Evolutionary conservation across 2,888 invertebrate species (phyloP), one percentile per base, ranked within the genome.

Genomic region (Nowickia ferox): DNA sequence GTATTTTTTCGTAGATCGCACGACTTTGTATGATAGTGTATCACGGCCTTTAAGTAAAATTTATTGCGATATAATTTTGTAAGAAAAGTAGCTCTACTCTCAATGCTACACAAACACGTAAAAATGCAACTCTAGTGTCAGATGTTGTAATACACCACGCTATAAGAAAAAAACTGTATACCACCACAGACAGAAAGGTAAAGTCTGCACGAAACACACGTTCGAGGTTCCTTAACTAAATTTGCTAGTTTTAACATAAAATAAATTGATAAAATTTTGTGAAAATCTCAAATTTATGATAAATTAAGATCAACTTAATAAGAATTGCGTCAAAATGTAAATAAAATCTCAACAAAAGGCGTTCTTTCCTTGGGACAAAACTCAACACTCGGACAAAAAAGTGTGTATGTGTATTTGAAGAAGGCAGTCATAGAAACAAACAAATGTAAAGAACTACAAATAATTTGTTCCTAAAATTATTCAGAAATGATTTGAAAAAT

Each of bases 181-280:
- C 22, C 84, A 84, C 63, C 84, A 84, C 84, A 78, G 74, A 88
- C 87, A 84, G 61, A 71, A 88, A 88, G 87, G 87, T 89, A 84
- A 88, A 89, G 89, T 90, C 90, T 90, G 90, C 90, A 89, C 90
- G 90, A 78, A 72, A 61, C 82, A 79, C 86, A 86, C 83, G 83
- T 83, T 86, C 81, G 48, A 68, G 22, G 66, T 81, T 84, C 76
- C 83, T 89, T 88, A 88, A 88, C 87, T 87, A 88, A 88, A 87
- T 78, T 78, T 55, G 74, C 55, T 65, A 84, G 48, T 55, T 72
- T 84, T 86, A 66, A 74, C 74, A 61, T 68, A 68, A 75, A 72
- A 76, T 53, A 72, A 68, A 40, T 74, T 9, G 42, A 4, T 75
- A 87, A 87, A 80, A 61, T 75, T 42, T 84, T 74, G 42, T 55